These are phyloP conservation scores for Tylochromis polylepis DNA, from an alignment of 2,113 vertebrate species.

Conservation along the genomic window DNA sequence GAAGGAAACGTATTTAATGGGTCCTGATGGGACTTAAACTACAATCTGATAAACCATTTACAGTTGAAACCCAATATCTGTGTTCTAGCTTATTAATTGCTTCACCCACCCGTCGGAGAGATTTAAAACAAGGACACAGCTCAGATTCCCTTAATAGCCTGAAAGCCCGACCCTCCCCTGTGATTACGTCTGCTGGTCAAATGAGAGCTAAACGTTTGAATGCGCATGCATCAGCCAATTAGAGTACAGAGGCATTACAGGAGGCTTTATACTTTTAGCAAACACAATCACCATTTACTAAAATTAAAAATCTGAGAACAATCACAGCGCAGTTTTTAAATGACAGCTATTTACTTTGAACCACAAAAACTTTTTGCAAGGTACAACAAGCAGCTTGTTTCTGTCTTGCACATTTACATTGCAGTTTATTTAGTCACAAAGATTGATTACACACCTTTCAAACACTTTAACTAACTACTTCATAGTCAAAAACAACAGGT, in stretches of 20 bases:
- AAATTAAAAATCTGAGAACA: conserved; percentile 2
- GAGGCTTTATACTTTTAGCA: conserved; percentile 25
- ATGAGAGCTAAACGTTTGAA: conserved; percentile 24
- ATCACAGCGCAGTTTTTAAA: conserved; percentile 17
- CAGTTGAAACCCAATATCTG: conserved; percentile 13
- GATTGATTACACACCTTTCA: conserved; percentile 19
- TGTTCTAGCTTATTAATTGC: not conserved
- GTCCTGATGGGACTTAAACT: not conserved
- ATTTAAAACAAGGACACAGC: not conserved
- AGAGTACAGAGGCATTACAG: conserved; percentile 31
- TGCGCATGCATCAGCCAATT: conserved; percentile 52
- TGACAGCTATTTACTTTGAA: conserved; percentile 42
- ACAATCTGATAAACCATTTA: conserved; percentile 2
- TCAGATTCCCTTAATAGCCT: conserved; percentile 1
- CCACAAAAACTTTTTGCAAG: conserved; percentile 46
- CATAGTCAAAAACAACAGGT: conserved; percentile 10
- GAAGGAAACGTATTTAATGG: conserved; percentile 43
- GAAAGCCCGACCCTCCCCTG: not conserved
- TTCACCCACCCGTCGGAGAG: not conserved
- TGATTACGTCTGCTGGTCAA: not conserved
- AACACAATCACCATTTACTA: conserved; percentile 48
- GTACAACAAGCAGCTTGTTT: conserved; percentile 41
- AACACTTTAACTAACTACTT: conserved; percentile 51
- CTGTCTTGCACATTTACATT: conserved; percentile 34
- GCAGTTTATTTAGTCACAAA: conserved; percentile 36